These are phyloP conservation scores for Athalia rosae DNA, from an alignment of 2,888 invertebrate genomes.

Conservation along the genomic window DNA sequence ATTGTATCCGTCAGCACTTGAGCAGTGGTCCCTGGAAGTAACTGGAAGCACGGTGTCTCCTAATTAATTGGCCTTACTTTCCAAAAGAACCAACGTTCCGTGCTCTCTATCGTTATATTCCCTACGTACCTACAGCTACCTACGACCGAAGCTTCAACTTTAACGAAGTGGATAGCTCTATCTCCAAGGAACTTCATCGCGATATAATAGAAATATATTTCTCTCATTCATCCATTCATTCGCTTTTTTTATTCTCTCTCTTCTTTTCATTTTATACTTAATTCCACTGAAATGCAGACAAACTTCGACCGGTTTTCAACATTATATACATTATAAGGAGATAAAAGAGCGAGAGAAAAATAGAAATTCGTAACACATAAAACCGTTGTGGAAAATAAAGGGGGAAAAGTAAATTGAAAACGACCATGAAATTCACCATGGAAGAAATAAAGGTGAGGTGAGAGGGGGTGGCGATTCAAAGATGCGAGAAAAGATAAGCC, in stretches of 20 bases:
- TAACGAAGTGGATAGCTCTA: neutral
- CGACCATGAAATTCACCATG: slow-evolving; percentile 33
- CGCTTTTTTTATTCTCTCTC: neutral
- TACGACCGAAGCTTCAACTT: neutral
- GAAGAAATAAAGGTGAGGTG: neutral
- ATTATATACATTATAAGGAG: no score
- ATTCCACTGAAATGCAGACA: no score
- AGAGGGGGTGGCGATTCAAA: slow-evolving; percentile 19
- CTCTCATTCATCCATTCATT: neutral
- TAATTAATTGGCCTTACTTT: slow-evolving; percentile 22
- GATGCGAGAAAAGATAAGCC: slow-evolving; percentile 37
- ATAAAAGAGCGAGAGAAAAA: no score
- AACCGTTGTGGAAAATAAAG: neutral
- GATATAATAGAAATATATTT: neutral
- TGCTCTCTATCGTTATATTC: neutral
- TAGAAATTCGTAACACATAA: neutral
- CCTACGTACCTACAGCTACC: neutral
- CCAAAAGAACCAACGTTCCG: no score
- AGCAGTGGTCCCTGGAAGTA: neutral
- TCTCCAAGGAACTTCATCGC: neutral
- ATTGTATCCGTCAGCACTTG: slow-evolving; percentile 25
- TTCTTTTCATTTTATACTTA: neutral
- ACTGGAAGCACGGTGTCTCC: neutral
- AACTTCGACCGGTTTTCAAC: no score
- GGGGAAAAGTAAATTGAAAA: slow-evolving; percentile 30